Evolutionary conservation across 2,113 vertebrate genomes (phyloP).

Genomic region (Chrysemys picta): DNA sequence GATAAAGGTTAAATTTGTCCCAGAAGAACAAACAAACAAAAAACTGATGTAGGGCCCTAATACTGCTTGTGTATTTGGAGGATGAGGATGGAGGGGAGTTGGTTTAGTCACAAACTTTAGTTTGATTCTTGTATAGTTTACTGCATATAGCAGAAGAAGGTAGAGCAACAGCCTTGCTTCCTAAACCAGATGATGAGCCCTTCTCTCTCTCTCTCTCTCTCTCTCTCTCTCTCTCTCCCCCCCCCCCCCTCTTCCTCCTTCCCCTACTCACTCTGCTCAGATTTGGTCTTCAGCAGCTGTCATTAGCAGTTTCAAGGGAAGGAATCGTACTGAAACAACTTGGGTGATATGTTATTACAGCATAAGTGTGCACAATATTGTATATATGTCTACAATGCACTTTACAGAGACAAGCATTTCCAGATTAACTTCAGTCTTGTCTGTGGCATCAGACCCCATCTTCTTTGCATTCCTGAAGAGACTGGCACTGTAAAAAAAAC

Average conservation of each 20-base stretch:
- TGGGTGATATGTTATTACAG: not conserved
- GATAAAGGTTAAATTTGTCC: not conserved
- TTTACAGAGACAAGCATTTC: not conserved
- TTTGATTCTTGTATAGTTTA: not conserved
- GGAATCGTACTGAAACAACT: not conserved
- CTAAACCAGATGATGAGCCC: not conserved
- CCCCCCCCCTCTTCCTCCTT: no score
- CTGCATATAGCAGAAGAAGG: not conserved
- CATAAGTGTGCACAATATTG: not conserved
- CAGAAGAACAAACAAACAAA: not conserved
- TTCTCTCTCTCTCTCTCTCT: not conserved
- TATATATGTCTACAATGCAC: not conserved
- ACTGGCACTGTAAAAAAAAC: not conserved
- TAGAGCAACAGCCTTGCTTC: not conserved
- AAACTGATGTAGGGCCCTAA: not conserved
- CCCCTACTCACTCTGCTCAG: not conserved
- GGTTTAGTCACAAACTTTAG: not conserved
- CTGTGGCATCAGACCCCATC: not conserved
- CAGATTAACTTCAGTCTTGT: not conserved
- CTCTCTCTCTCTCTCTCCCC: not conserved
- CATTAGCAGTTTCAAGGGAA: not conserved
- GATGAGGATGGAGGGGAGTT: not conserved
- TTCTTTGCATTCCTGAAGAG: not conserved
- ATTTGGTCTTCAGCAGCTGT: not conserved
- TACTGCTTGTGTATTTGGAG: not conserved